Evolutionary conservation across 2,113 vertebrate genomes (phyloP), one percentile per base, ranked within the genome.

Genomic region (Sigmodon hispidus): DNA sequence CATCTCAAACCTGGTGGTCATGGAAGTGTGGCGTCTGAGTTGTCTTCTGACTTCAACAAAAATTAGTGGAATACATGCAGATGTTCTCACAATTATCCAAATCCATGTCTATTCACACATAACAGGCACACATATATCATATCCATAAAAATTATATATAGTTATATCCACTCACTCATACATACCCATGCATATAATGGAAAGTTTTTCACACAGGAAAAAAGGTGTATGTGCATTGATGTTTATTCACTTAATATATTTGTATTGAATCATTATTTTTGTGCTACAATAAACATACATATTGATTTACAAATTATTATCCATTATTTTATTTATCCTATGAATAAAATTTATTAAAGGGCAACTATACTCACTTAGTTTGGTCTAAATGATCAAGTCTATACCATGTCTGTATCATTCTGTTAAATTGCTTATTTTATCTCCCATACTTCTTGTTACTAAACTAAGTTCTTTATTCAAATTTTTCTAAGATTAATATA

Each of bases 331-430:
- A 52, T 4, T 69, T 50, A 50, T 85, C 69, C 70, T 45, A 91
- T 85, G 93, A 90, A 36, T 90, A 77, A 96, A 90, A 86, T 94
- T 80, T 16, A 61, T 84, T 26, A 76, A 85, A 87, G 34, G 70
- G 43, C 6, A 21, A 29, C 50, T 17, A 10, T 57, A 26, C 65
- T 85, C 13, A 40, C 79, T 40, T 76, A 31, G 19, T 90, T 89
- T 43, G 24, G 21, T 45, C 19, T 89, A 55, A 77, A 4, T 73
- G 0, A 70, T 15, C 31, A 79, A 76, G 10, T 52, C 26, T n/a
- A 13, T 83, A 11, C 40, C 34, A 63, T 83, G n/a, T 9, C 11
- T 4, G 26, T 86, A 19, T 55, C 1, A 59, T 93, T 93, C 59
- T 69, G 24, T 52, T 21, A 34, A 81, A 22, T n/a, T 79, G n/a